Base-by-base conservation (phyloP, 2,888 invertebrate genomes). In the Drosophila yooni region DNA sequence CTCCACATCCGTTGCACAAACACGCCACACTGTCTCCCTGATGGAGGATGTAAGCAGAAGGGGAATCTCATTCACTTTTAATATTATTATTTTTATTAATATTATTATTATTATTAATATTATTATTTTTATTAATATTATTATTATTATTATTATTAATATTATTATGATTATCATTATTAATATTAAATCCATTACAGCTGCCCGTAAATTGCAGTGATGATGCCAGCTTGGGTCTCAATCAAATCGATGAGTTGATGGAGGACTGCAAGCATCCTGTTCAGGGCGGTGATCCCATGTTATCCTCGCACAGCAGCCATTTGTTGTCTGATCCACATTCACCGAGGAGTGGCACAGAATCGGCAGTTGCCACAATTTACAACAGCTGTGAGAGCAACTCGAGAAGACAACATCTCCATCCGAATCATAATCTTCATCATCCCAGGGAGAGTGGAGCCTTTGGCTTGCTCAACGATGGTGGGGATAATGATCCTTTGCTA, bases 241-340 rank as follows among this genome's bases (percentile, higher is more conserved):
- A 95, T 68, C 94, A 95, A 81, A 94, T 95, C 91, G 95, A 96
- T 79, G 96, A 96, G 90, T 93, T 95, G 57, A 95, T 95, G 94
- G 95, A 95, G 76, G 95, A 95, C 81, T 85, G 82, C 54, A 95
- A 95, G 36, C 94, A 94, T 83, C 94, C 94, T 6, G 88, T 94
- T 18, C 94, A 95, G 75, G 94, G 94, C 33, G 95, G 94, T 52
- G 96, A 96, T 91, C 94, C 95, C 6, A 95, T 96, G 94, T 92
- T 96, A 51, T 95, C 94, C n/a, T 82, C 89, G 11, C 84, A 91
- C 31, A 85, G 82, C 52, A 84, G 79, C 46, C 91, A 92, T 66
- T 82, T 92, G 64, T 68, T 92, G 34, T 91, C 91, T 40, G 94
- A 94, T 50, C 94, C 94, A 15, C 94, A 94, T 82, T 92, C 94